Percentiles rank a stretch among this genome's conserved stretches.
Evolutionary conservation across 2,113 vertebrate species (phyloP).

Genomic region (Deroptyus accipitrinus): DNA sequence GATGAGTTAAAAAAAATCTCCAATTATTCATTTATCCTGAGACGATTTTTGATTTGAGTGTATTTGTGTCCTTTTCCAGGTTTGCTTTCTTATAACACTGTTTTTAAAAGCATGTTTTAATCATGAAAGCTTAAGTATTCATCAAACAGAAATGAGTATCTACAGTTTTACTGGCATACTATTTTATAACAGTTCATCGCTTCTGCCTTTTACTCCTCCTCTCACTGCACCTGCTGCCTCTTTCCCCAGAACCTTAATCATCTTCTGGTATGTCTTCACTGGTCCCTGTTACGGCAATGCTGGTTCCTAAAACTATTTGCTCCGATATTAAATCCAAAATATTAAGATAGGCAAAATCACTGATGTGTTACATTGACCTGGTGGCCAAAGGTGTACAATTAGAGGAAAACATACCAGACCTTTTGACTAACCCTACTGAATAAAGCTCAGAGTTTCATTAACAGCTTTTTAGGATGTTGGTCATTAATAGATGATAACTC

Average conservation of each 20-base stretch:
- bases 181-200: background rate
- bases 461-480: background rate
- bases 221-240: background rate
- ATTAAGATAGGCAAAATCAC: background rate
- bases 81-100: background rate
- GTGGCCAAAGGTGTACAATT: background rate
- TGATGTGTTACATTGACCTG: background rate
- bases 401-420: background rate
- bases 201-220: background rate
- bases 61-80: background rate
- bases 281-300: background rate
- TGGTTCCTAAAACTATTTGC: background rate
- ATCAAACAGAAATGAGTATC: background rate
- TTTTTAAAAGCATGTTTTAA: conserved; percentile 8
- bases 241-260: background rate
- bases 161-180: background rate
- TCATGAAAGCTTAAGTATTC: background rate
- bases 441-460: background rate
- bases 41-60: background rate
- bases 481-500: background rate
- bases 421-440: background rate
- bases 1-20: conserved; percentile 18
- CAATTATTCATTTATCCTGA: conserved; percentile 22
- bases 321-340: background rate
- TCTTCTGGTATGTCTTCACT: background rate